Percentiles rank a stretch among this genome's conserved stretches.
These are phyloP conservation scores for Acanthaster planci DNA, from an alignment of 35 echinoderm and acorn worm species.

Conservation along the genomic window DNA sequence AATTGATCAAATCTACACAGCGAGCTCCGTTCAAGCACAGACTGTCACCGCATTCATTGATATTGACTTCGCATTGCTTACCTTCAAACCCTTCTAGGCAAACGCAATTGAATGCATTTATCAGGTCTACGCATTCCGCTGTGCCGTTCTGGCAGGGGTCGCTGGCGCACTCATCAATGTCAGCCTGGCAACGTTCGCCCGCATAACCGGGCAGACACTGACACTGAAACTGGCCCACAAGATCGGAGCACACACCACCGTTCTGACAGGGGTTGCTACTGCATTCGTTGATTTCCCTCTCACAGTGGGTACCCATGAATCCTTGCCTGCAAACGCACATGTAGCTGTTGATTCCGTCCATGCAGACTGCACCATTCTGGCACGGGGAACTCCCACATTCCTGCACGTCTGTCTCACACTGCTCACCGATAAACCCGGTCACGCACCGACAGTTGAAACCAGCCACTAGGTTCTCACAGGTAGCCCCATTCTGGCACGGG, in stretches of 20 bases:
- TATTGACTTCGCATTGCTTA: conserved; percentile 19
- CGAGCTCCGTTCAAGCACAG: conserved; percentile 30
- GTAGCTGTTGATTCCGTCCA: neutral
- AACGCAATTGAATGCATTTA: conserved; percentile 10
- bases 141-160: conserved; percentile 19
- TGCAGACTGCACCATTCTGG: conserved; percentile 7
- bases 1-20: conserved; percentile 28
- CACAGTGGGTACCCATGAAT: conserved; percentile 6
- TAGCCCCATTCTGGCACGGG: conserved; percentile 49
- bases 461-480: conserved; percentile 23
- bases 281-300: conserved; percentile 8
- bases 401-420: conserved; percentile 14
- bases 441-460: conserved; percentile 40
- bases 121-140: neutral
- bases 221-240: conserved; percentile 4
- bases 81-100: conserved; percentile 38
- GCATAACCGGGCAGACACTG: conserved; percentile 1
- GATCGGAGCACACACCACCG: neutral
- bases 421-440: conserved; percentile 15
- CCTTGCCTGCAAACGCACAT: conserved; percentile 6
- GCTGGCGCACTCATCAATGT: conserved; percentile 21
- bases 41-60: conserved; percentile 17
- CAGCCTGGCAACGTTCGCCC: neutral
- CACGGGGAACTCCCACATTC: conserved; percentile 17
- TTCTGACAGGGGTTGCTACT: neutral